Percentiles rank a stretch among this genome's conserved stretches.
phyloP scores from a whole-genome alignment of 2,797 vertebrate species.

The Anisognathus igniventris region DNA sequence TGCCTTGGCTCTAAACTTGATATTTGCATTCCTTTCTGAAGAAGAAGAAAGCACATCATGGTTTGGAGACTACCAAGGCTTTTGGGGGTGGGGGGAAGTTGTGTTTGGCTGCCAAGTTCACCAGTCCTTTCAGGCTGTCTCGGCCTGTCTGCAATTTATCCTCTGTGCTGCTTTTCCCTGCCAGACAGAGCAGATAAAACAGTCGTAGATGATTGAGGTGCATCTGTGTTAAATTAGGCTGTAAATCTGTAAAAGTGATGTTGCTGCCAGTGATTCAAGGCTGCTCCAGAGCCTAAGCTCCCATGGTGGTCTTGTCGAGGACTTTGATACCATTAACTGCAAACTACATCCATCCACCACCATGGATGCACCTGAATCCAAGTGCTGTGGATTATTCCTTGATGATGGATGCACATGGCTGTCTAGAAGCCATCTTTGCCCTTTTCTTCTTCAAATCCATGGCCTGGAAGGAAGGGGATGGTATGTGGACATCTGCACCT shows the following conservation, averaged over 20 bases:
- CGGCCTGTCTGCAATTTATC: not conserved
- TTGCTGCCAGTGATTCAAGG: not conserved
- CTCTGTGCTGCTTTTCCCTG: not conserved
- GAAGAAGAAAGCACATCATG: not conserved
- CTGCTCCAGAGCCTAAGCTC: not conserved
- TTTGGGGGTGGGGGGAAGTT: not conserved
- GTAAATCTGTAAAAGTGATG: not conserved
- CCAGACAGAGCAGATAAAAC: not conserved
- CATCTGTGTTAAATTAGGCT: not conserved
- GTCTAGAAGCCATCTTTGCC: not conserved
- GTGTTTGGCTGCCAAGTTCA: not conserved
- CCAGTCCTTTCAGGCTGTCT: not conserved
- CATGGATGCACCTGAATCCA: not conserved
- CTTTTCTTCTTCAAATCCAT: not conserved
- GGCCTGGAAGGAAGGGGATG: not conserved
- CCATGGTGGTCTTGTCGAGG: fast-evolving
- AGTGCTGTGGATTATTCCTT: not conserved
- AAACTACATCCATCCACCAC: not conserved
- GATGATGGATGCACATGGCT: not conserved
- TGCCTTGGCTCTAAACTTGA: not conserved
- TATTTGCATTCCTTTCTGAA: not conserved
- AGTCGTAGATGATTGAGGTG: not conserved
- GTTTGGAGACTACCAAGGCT: not conserved
- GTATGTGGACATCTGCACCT: not conserved
- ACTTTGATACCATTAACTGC: not conserved